Percentiles rank a stretch among this genome's conserved stretches.
Conservation (phyloP, 1,140 invertebrate genomes). For the Megalopta genalis region DNA sequence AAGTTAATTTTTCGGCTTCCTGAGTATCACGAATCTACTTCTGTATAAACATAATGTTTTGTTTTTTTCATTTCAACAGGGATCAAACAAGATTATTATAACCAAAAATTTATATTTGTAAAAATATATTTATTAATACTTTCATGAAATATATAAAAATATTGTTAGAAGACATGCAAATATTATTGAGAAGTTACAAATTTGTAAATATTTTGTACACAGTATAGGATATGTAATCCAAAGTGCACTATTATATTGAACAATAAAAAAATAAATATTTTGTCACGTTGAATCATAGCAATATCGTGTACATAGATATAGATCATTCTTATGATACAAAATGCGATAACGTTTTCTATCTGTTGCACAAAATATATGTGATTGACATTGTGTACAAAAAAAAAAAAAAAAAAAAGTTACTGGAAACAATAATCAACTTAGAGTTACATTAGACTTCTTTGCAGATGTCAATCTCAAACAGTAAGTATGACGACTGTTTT, state of each 20-base stretch:
- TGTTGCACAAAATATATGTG: constrained; percentile 2
- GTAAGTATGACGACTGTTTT: constrained; percentile 26
- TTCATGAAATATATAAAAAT: constrained; percentile 8
- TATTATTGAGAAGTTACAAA: neutral
- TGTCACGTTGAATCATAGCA: constrained; percentile 8
- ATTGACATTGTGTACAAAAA: neutral
- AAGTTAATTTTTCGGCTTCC: neutral
- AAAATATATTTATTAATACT: constrained; percentile 35
- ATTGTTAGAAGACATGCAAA: neutral
- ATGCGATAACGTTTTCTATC: neutral
- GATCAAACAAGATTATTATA: neutral
- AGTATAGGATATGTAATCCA: neutral
- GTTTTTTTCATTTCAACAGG: neutral
- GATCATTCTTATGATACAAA: constrained; percentile 3
- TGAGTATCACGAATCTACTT: too few species aligned
- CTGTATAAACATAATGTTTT: too few species aligned
- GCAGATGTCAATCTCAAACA: neutral
- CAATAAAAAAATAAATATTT: constrained; percentile 27
- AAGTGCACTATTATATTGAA: constrained; percentile 12
- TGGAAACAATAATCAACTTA: neutral
- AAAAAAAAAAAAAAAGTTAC: too few species aligned
- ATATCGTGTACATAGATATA: constrained; percentile 16
- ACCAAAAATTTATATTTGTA: neutral
- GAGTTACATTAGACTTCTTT: neutral
- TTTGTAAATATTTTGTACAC: constrained; percentile 17